phyloP scores from a whole-genome alignment of 2,113 vertebrate species.

The Sinosuthora webbiana region DNA sequence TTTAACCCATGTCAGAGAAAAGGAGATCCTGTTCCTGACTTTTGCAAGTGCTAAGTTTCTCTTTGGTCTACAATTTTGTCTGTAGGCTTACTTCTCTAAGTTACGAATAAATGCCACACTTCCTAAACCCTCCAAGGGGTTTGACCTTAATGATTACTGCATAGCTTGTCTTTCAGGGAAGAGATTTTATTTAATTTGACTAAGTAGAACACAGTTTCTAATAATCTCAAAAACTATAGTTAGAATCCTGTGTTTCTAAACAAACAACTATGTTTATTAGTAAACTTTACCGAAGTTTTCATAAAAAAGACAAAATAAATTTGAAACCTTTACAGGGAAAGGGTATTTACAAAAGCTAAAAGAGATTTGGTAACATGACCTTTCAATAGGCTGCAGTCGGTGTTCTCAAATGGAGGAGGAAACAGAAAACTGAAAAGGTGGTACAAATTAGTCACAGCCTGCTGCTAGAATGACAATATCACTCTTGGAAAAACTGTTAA shows the following conservation, averaged over 20 bases:
- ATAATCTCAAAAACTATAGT: background rate
- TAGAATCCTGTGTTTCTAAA: background rate
- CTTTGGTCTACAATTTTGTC: background rate
- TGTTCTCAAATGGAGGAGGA: background rate
- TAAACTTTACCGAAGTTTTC: background rate
- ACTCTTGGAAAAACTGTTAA: background rate
- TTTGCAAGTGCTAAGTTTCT: background rate
- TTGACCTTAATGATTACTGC: background rate
- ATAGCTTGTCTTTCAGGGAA: background rate
- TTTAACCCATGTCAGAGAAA: background rate
- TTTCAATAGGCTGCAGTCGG: background rate
- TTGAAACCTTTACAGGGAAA: background rate
- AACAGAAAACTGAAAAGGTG: background rate
- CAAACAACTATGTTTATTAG: background rate
- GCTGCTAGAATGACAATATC: background rate
- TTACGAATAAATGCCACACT: background rate
- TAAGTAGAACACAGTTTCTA: background rate
- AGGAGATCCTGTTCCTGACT: background rate
- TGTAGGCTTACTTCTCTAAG: background rate
- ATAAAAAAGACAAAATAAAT: background rate
- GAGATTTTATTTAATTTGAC: background rate
- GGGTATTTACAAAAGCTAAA: background rate
- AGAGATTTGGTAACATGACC: background rate
- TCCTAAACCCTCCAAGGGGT: background rate
- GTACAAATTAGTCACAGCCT: background rate